Evolutionary conservation across 2,113 vertebrate genomes (phyloP).

Genomic region (Bombycilla garrulus): DNA sequence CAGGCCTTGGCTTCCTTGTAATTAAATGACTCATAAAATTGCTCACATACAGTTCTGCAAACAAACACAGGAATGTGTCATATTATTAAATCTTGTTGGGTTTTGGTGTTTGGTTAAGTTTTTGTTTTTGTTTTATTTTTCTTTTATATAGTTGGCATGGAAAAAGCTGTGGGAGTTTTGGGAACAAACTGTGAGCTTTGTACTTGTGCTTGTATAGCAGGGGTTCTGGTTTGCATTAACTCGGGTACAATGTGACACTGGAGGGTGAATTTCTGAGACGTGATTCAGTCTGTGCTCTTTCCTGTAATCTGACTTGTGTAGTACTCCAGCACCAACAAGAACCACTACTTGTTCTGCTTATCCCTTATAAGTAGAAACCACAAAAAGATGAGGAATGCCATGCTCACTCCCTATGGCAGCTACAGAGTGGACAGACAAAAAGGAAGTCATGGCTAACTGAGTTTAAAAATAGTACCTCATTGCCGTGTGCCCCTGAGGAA

Average conservation of each 20-base stretch:
- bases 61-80: not conserved
- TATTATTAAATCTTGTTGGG: not conserved
- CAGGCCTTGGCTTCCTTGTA: not conserved
- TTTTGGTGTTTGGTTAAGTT: not conserved
- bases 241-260: not conserved
- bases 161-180: slow-evolving; percentile 2
- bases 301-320: not conserved
- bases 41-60: not conserved
- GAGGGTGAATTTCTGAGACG: slow-evolving; percentile 34
- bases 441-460: not conserved
- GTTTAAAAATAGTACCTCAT: slow-evolving; percentile 10
- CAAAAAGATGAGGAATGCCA: not conserved
- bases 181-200: not conserved
- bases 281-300: slow-evolving; percentile 16
- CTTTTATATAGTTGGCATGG: not conserved
- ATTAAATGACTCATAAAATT: not conserved
- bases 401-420: not conserved
- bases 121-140: not conserved
- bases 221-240: slow-evolving; percentile 44
- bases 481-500: not conserved
- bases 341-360: not conserved
- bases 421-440: not conserved
- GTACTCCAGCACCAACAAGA: not conserved
- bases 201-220: not conserved
- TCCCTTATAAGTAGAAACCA: slow-evolving; percentile 28